A percentile compares a stretch with the other conserved stretches of the same genome.
Evolutionary conservation across 2,113 vertebrate genomes (phyloP).

Genomic region (Mustelus asterias): DNA sequence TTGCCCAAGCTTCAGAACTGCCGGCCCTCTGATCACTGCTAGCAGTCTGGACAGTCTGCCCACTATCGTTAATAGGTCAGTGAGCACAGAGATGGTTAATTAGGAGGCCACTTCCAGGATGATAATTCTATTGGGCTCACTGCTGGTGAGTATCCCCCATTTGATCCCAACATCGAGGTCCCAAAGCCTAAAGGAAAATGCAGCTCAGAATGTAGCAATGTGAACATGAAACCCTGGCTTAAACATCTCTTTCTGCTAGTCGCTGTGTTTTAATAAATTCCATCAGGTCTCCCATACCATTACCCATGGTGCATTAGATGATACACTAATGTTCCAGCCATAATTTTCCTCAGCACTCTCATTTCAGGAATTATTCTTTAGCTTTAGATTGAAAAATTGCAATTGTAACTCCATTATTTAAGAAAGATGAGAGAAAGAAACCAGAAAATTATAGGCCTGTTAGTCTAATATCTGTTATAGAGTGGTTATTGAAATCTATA

Average conservation of each 20-base stretch:
- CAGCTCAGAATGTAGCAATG: neutral
- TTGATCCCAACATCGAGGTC: neutral
- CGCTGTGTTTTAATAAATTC: neutral
- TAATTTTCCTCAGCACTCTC: neutral
- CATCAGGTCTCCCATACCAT: neutral
- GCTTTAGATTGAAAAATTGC: slow-evolving; percentile 1
- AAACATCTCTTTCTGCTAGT: neutral
- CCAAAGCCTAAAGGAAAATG: neutral
- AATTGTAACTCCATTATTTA: neutral
- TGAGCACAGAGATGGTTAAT: neutral
- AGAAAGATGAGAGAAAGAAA: neutral
- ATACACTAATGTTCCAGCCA: neutral
- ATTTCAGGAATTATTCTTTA: neutral
- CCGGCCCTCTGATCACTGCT: neutral
- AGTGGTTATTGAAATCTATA: neutral
- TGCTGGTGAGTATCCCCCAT: no score
- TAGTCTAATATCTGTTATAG: neutral
- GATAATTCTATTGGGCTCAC: no score
- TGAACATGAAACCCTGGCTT: neutral
- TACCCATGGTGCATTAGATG: neutral
- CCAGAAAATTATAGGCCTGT: neutral
- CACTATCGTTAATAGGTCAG: neutral
- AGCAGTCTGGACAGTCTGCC: neutral
- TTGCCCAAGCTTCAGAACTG: neutral
- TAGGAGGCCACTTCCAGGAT: neutral